Evolutionary conservation across 1,140 invertebrate species (phyloP).

Genomic region (Drosophila pachea): DNA sequence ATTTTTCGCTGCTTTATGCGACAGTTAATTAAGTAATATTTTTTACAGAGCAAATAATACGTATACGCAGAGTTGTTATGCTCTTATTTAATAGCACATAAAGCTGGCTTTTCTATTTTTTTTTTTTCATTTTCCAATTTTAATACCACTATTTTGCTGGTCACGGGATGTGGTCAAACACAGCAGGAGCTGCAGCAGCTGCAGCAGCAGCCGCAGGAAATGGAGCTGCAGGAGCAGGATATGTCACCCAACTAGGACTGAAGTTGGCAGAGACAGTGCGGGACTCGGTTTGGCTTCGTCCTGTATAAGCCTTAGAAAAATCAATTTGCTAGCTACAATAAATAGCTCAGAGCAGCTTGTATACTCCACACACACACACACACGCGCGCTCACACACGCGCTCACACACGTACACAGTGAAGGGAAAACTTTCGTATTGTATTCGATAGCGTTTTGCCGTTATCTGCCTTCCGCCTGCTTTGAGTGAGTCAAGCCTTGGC

Average conservation of each 20-base stretch:
- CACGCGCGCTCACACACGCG: constrained; percentile 8
- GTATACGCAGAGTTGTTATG: constrained; percentile 47
- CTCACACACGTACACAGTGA: constrained; percentile 5
- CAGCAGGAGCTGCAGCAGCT: not conserved
- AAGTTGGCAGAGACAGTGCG: not conserved
- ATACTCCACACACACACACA: constrained; percentile 7
- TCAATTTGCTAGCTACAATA: constrained; percentile 59
- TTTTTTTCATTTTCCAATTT: constrained; percentile 22
- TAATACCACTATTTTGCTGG: constrained; percentile 45
- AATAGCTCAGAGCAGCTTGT: constrained; percentile 27
- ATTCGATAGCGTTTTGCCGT: constrained; percentile 65
- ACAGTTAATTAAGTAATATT: too few relatives aligned
- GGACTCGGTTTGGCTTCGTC: constrained; percentile 26
- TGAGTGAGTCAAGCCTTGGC: not conserved
- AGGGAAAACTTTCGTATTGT: constrained; percentile 34
- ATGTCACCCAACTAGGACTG: constrained; percentile 22
- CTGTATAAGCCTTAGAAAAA: constrained; percentile 59
- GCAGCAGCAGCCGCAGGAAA: not conserved
- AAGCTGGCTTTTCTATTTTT: constrained; percentile 15
- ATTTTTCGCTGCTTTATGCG: not conserved
- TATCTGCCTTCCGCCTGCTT: constrained; percentile 51
- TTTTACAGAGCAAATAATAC: constrained; percentile 6
- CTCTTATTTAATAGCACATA: constrained; percentile 48
- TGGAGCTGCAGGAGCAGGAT: constrained; percentile 3
- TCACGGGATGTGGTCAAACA: constrained; percentile 29